Base-by-base conservation (phyloP, 2,888 invertebrate species). In the Hypsopygia costalis region DNA sequence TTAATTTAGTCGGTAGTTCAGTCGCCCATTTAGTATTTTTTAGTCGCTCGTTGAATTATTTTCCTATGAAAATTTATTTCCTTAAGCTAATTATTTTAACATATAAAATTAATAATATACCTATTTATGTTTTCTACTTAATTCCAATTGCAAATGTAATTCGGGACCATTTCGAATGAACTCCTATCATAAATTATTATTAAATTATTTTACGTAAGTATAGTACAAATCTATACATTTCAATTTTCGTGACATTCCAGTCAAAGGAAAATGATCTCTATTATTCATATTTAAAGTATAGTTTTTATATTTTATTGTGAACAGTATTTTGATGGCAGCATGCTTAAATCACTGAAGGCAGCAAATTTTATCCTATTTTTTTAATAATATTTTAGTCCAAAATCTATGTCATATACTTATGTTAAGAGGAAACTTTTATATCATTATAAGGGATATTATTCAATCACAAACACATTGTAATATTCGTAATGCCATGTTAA, bases 181-280 rank as follows among this genome's bases (percentile, higher is more conserved):
- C 10, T 31, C 1, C 1, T 31, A 8, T 31, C 16, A n/a, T 9
- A 32, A 27, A 11, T 16, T 25, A 33, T 11, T 25, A 34, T 37
- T 37, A 31, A 16, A 16, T 16, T 16, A 16, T 34, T 39, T 39
- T 28, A 39, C 33, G 39, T 39, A 39, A 27, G 39, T 39, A 11
- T 33, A 39, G 39, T 39, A 39, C 39, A 39, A 39, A 39, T 33
- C 39, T 39, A 33, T 39, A 39, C 39, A 33, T 39, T 39, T 39
- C 39, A 33, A 10, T 33, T 28, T 28, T 33, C 16, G 27, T 28
- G 27, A 43, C 36, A 66, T 68, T 65, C 64, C 63, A 58, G 49
- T 50, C 37, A 42, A 55, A 49, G 49, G 45, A 62, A 56, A 52
- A 49, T 65, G 67, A 73, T 71, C 71, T 71, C 72, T 66, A 44